These are phyloP conservation scores for Leucophora obtusa DNA, from an alignment of 2,888 invertebrate genomes.

Conservation along the genomic window DNA sequence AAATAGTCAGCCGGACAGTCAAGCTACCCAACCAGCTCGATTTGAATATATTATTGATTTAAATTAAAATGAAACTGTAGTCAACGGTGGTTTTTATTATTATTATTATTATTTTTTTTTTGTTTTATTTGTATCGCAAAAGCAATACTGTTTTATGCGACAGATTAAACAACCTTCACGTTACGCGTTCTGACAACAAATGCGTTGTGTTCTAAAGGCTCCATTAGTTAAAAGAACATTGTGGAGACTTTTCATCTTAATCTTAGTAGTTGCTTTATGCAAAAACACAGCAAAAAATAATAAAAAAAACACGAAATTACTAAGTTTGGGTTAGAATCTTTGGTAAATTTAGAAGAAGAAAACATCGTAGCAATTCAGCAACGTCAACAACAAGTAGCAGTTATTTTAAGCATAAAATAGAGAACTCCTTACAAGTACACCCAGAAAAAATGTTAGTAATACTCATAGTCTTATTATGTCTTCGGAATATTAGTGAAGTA, in stretches of 20 bases:
- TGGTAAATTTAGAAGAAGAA: conserved; percentile 20
- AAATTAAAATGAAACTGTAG: conserved; percentile 6
- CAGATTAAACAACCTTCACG: conserved; percentile 61
- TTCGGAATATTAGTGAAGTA: too few species aligned
- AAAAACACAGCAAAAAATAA: not conserved
- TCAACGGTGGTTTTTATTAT: not conserved
- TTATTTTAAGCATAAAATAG: conserved; percentile 15
- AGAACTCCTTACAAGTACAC: conserved; percentile 32
- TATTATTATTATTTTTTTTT: not conserved
- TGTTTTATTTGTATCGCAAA: too few species aligned
- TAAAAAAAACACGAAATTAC: too few species aligned
- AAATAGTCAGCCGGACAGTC: too few species aligned
- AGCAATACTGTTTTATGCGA: conserved; percentile 23
- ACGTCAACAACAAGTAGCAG: conserved; percentile 6
- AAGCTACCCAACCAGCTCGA: conserved; percentile 1
- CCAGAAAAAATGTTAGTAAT: too few species aligned
- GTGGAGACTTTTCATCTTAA: conserved; percentile 45
- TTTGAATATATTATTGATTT: conserved; percentile 5
- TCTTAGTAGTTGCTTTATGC: conserved; percentile 36
- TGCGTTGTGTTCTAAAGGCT: conserved; percentile 71
- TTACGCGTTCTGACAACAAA: conserved; percentile 69
- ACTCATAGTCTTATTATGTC: too few species aligned
- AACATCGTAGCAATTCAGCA: conserved; percentile 27
- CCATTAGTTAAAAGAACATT: conserved; percentile 71
- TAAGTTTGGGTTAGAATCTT: conserved; percentile 14